Evolutionary conservation across 2,797 vertebrate species (phyloP).

Genomic region (Periparus ater): DNA sequence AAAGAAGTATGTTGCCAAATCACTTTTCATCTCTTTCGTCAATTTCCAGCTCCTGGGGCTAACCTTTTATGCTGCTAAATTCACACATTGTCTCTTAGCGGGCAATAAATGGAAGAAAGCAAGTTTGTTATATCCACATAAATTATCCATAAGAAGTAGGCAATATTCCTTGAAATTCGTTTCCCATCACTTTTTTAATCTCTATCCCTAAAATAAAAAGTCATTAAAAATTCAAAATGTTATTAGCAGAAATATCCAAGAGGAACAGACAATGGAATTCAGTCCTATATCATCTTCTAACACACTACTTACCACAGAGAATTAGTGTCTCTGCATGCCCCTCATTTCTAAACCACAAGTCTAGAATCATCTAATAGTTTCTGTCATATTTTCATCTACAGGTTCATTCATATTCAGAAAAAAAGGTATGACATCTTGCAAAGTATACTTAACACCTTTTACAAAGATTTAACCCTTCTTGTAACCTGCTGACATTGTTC

Average conservation of each 20-base stretch:
- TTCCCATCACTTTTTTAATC: neutral
- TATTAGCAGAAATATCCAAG: neutral
- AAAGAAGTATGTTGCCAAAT: neutral
- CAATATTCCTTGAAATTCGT: neutral
- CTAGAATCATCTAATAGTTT: neutral
- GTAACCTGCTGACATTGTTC: neutral
- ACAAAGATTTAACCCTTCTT: slow-evolving; percentile 15
- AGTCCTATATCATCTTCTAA: neutral
- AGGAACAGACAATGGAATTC: neutral
- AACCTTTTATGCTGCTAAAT: neutral
- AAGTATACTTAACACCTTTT: neutral
- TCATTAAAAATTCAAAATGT: neutral
- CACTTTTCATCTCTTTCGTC: neutral
- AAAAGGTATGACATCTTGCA: neutral
- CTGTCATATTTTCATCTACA: neutral
- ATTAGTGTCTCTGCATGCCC: neutral
- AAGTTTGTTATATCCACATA: neutral
- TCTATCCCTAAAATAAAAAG: neutral
- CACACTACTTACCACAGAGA: neutral
- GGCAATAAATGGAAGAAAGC: neutral
- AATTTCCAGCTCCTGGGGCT: neutral
- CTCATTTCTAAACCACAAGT: neutral
- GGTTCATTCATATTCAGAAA: neutral
- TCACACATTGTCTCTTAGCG: neutral
- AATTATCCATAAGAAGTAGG: neutral